Base-by-base conservation (phyloP, 2,113 vertebrate genomes). In the Dicerorhinus sumatrensis region DNA sequence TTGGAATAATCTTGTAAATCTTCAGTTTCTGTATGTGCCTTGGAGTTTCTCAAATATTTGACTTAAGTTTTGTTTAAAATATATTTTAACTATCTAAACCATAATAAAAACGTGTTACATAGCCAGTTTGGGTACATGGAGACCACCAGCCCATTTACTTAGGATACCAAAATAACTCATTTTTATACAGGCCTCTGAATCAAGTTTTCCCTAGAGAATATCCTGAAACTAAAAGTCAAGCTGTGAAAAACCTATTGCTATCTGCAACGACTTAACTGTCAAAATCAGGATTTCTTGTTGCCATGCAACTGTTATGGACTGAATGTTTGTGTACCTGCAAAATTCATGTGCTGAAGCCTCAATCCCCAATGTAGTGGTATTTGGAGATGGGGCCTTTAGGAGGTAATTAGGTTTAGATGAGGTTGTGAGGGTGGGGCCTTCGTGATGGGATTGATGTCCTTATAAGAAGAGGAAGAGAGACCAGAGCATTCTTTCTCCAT, bases 121-220 rank as follows among this genome's bases (percentile, higher is more conserved):
- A 60, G 2, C 54, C 42, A 51, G 23, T 36, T 21, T 85, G 25
- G 54, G 60, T 65, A 56, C 21, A 29, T 29, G 29, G 51, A 97
- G 56, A 89, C 27, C 51, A 48, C 21, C 29, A 81, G 33, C 1
- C 5, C 60, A 67, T 58, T 72, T 54, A 75, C 33, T 73, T 58
- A 82, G 23, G 42, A 60, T 60, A 39, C 73, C 73, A 81, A 72
- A 79, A 81, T 63, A 91, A 85, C n/a, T 95, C 76, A 60, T 89
- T 65, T 79, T 42, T 76, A 81, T 51, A 48, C 58, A 70, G 33
- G 36, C 12, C 69, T 51, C 77, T 65, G 58, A 93, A 56, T 18
- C 16, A n/a, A 91, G 48, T 42, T 84, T 96, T 95, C 79, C 36
- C 39, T 95, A 92, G 83, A 94, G n/a, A 89, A 36, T 60, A 31